These are phyloP conservation scores for Drosophila micromelanica DNA, from an alignment of 1,140 invertebrate species.

Conservation along the genomic window DNA sequence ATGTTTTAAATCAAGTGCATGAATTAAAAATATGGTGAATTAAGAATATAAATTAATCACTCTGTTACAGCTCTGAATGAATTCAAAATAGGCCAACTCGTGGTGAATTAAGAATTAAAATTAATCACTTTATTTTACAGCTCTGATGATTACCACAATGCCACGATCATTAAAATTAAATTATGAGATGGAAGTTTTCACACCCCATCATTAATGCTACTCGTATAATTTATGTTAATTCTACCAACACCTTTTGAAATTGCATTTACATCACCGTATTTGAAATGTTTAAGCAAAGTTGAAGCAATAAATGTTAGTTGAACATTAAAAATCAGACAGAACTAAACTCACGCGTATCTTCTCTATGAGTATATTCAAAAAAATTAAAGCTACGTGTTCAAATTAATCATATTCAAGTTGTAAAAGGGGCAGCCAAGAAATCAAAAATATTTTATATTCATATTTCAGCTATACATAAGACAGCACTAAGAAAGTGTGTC, in stretches of 20 bases:
- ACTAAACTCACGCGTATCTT: neutral
- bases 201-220: conserved; percentile 19
- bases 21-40: too few species aligned
- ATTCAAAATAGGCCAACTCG: too few species aligned
- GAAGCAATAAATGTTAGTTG: conserved; percentile 1
- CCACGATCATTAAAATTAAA: conserved; percentile 15
- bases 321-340: neutral
- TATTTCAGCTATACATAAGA: neutral
- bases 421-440: neutral
- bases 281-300: neutral
- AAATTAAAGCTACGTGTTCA: neutral
- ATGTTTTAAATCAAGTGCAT: too few species aligned
- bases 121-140: neutral
- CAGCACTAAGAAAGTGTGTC: neutral
- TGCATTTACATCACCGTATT: neutral
- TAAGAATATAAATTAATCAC: neutral
- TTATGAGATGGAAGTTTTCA: conserved; percentile 24
- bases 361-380: neutral
- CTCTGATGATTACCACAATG: conserved; percentile 13
- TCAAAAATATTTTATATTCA: neutral
- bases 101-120: too few species aligned
- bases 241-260: conserved; percentile 34
- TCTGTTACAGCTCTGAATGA: conserved; percentile 1
- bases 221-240: conserved; percentile 25
- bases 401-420: conserved; percentile 2